These are phyloP conservation scores for Callyntrura sp. DNA, from an alignment of 2,888 invertebrate species.

Conservation along the genomic window DNA sequence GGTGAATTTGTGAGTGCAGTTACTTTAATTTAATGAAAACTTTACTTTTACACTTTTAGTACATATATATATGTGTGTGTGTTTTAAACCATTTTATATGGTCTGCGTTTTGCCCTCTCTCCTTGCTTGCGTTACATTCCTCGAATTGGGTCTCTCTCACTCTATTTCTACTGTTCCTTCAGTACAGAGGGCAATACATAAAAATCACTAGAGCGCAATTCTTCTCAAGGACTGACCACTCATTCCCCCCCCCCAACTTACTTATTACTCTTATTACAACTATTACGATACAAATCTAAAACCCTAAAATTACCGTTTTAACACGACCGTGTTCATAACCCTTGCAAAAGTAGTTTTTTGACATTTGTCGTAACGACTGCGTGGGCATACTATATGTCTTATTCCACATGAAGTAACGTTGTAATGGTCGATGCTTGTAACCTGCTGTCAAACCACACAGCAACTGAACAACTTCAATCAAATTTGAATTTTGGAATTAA, in stretches of 20 bases:
- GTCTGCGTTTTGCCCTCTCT: not conserved
- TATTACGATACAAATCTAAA: conserved; percentile 39
- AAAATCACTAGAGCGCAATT: conserved; percentile 58
- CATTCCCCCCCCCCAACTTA: conserved; percentile 28
- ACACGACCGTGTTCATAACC: not conserved
- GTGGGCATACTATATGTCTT: too few species aligned
- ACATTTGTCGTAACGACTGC: not conserved
- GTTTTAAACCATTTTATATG: not conserved
- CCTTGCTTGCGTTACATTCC: not conserved
- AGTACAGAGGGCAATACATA: not conserved
- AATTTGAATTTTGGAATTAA: too few species aligned
- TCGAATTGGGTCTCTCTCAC: not conserved
- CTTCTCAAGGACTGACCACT: conserved; percentile 36
- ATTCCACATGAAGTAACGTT: too few species aligned
- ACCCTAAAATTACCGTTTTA: conserved; percentile 21
- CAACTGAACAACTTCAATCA: too few species aligned
- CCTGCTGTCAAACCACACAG: too few species aligned
- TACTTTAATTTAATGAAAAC: conserved; percentile 27
- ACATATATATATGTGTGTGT: not conserved
- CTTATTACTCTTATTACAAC: conserved; percentile 17
- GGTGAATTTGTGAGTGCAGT: conserved; percentile 19
- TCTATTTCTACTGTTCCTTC: not conserved
- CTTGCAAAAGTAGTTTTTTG: conserved; percentile 21
- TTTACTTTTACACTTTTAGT: not conserved
- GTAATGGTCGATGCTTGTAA: too few species aligned